Evolutionary conservation across 2,888 invertebrate species (phyloP), one percentile per base, ranked within the genome.

Genomic region (Seladonia tumulorum): DNA sequence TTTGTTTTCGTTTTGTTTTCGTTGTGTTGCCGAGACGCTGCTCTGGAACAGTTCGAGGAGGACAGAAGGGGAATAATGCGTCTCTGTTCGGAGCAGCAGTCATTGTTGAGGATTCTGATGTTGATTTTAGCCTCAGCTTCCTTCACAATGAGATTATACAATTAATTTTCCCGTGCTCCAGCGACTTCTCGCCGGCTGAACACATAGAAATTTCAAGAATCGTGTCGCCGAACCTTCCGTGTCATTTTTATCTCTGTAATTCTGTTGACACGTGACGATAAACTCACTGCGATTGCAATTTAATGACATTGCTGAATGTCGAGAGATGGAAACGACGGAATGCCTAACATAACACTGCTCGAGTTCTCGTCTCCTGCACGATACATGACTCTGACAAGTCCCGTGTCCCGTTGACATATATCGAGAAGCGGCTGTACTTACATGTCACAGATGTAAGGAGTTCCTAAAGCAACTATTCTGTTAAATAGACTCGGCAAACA

Each of bases 21-120:
- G 49, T 83, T 79, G 79, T 76, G 53, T 60, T 79, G 81, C 66
- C 12, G n/a, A 35, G 68, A 22, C 68, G 72, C 81, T 79, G 79
- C 79, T 81, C 57, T 29, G 42, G 78, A 76, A 47, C 39, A 57
- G 71, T 12, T 42, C 25, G 16, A 75, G 72, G 57, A 49, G 72
- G 57, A 49, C 25, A n/a, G 60, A 12, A 14, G n/a, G 16, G 22
- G 47, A 72, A 72, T 79, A 66, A 75, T 75, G 39, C 53, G n/a
- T n/a, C 35, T 45, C 16, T 5, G 16, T 71, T 47, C 25, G 42
- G 35, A n/a, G n/a, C 60, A 68, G 5, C 12, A 49, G 76, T 83
- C 82, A 82, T 77, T 76, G 82, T 74, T 70, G 49, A 42, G 22
- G 42, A 45, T 74, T 57, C 72, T 16, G 7, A 16, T 29, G 16